Percentiles rank a stretch among this genome's conserved stretches.
Evolutionary conservation across 2,797 vertebrate genomes (phyloP).

Genomic region (Liparis tanakae): DNA sequence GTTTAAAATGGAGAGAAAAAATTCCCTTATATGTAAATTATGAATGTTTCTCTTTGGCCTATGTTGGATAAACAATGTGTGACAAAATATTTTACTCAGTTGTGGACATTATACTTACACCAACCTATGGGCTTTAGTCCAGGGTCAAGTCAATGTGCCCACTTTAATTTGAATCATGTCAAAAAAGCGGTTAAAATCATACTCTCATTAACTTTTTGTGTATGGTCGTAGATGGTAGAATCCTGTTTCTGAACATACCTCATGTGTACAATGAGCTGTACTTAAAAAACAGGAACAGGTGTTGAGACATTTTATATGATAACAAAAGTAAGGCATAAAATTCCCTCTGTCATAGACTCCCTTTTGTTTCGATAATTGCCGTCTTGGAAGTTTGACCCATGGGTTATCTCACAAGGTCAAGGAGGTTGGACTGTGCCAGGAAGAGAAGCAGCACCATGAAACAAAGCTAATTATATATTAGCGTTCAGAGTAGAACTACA

Average conservation of each 20-base stretch:
- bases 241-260: neutral
- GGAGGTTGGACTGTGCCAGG: neutral
- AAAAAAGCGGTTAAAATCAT: neutral
- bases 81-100: neutral
- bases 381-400: neutral
- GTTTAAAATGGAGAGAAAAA: neutral
- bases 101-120: neutral
- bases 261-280: neutral
- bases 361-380: neutral
- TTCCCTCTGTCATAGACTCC: neutral
- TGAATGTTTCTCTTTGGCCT: neutral
- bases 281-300: neutral
- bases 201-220: no score
- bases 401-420: slow-evolving; percentile 6
- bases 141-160: neutral
- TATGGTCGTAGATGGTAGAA: neutral
- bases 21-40: neutral
- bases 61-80: neutral
- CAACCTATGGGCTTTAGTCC: neutral
- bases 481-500: neutral
- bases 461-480: neutral
- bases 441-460: neutral
- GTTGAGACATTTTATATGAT: neutral
- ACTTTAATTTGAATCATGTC: neutral
- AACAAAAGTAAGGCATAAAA: neutral